Conservation (phyloP, 2,113 vertebrate genomes). For the Hydropotes inermis region DNA sequence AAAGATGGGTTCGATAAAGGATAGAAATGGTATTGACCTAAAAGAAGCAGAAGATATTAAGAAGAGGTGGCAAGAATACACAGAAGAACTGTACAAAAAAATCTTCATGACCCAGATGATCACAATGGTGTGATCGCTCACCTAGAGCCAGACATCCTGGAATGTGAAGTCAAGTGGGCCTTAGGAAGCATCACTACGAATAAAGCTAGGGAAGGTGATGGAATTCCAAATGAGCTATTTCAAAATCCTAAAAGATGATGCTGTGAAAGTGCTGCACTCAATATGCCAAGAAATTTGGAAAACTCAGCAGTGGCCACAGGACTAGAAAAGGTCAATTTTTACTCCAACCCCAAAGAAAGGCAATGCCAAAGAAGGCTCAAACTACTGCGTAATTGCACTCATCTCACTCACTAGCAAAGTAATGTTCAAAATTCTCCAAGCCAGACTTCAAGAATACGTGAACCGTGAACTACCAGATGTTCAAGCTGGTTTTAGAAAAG, state of each 20-base stretch:
- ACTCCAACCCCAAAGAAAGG: background rate
- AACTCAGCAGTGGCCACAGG: background rate
- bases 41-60: background rate
- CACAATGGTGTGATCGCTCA: background rate
- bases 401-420: background rate
- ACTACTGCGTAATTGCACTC: background rate
- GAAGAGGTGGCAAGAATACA: background rate
- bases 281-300: background rate
- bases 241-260: background rate
- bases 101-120: background rate
- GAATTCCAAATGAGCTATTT: background rate
- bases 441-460: background rate
- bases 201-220: background rate
- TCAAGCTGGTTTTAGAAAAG: background rate
- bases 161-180: background rate
- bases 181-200: background rate
- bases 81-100: background rate
- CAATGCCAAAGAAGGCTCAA: background rate
- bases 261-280: background rate
- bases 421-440: background rate
- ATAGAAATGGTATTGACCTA: background rate
- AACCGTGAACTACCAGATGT: background rate
- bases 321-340: background rate
- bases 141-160: background rate
- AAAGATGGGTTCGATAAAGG: background rate